Conservation (phyloP, 2,113 vertebrate species). For the Dicrurus megarhynchus region DNA sequence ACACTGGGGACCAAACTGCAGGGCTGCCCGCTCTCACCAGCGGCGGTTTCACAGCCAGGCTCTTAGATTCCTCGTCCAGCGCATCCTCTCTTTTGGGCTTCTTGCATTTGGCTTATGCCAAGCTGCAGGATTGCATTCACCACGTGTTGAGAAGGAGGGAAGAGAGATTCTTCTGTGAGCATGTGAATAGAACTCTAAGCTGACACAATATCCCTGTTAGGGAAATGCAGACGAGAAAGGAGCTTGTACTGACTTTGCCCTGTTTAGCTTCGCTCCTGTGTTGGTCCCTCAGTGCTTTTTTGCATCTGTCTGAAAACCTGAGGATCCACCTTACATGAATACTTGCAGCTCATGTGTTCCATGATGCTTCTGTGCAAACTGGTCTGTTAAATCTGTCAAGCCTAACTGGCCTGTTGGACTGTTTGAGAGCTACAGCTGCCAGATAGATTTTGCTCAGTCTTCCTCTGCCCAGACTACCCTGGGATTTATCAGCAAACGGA, state of each 20-base stretch:
- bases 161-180: neutral
- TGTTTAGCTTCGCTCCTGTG: neutral
- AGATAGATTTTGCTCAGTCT: neutral
- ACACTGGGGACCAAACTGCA: neutral
- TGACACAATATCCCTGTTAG: neutral
- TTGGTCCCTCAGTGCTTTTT: neutral
- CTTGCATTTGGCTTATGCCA: neutral
- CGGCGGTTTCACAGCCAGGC: neutral
- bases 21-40: neutral
- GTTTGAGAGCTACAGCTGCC: neutral
- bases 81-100: neutral
- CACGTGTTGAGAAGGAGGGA: fast-evolving
- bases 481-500: neutral
- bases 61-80: neutral
- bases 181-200: neutral
- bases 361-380: neutral
- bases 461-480: neutral
- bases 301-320: neutral
- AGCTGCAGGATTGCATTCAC: neutral
- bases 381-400: neutral
- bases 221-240: neutral
- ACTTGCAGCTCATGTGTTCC: neutral
- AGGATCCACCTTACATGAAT: neutral
- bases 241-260: neutral
- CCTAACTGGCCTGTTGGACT: neutral